phyloP scores from a whole-genome alignment of 2,888 invertebrate species.

The Drosophila testacea region DNA sequence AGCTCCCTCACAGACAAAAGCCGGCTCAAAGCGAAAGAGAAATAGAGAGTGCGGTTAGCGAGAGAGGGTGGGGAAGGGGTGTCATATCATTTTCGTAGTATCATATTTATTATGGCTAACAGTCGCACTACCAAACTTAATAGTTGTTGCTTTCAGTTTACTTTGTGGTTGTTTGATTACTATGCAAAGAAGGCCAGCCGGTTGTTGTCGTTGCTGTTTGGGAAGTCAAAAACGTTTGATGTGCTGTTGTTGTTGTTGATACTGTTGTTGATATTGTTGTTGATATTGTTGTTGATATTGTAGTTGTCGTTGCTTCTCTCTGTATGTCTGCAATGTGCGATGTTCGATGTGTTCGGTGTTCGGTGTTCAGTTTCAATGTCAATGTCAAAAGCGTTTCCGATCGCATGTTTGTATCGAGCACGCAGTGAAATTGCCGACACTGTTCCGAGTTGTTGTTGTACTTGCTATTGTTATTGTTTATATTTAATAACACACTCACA shows the following conservation, averaged over 20 bases:
- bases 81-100: conserved; percentile 13
- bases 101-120: conserved; percentile 31
- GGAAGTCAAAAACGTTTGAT: conserved; percentile 11
- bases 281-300: conserved; percentile 9
- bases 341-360: conserved; percentile 16
- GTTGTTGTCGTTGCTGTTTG: conserved; percentile 52
- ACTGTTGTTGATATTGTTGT: conserved; percentile 11
- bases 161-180: conserved; percentile 33
- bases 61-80: background rate
- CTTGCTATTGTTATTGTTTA: conserved; percentile 28
- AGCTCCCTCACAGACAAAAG: conserved; percentile 30
- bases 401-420: conserved; percentile 67
- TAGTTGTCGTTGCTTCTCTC: conserved; percentile 2
- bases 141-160: conserved; percentile 18
- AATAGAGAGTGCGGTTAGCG: background rate
- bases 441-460: conserved; percentile 12
- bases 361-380: conserved; percentile 69
- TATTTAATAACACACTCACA: conserved; percentile 33
- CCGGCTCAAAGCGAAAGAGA: conserved; percentile 13
- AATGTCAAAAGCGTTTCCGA: conserved; percentile 72
- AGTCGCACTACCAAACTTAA: conserved; percentile 27
- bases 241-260: conserved; percentile 27
- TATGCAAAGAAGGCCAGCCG: conserved; percentile 69
- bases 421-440: conserved; percentile 57
- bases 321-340: conserved; percentile 19